Evolutionary conservation across 2,888 invertebrate genomes (phyloP).

Genomic region (Hypomecis atomaria): DNA sequence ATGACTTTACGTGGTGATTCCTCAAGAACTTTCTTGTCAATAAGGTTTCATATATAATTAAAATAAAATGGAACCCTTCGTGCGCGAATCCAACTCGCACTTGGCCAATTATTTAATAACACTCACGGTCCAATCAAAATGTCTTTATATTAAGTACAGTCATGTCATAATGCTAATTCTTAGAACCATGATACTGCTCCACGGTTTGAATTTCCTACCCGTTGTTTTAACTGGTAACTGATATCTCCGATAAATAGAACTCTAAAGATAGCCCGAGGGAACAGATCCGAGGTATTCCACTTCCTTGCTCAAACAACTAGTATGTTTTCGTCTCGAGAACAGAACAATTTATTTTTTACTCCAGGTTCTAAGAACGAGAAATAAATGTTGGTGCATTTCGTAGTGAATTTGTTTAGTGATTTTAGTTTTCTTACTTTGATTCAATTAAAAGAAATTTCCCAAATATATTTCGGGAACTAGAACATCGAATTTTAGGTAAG

Average conservation of each 20-base stretch:
- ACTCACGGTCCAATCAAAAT: too few species aligned
- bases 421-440: neutral
- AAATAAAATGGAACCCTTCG: too few species aligned
- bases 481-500: too few species aligned
- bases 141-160: too few species aligned
- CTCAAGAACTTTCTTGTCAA: too few species aligned
- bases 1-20: too few species aligned
- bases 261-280: conserved; percentile 44
- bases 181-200: neutral
- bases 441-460: neutral
- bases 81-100: too few species aligned
- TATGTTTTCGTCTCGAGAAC: conserved; percentile 36
- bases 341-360: conserved; percentile 29
- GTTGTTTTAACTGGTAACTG: conserved; percentile 17
- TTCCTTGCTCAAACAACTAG: conserved; percentile 38
- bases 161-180: too few species aligned
- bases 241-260: conserved; percentile 42
- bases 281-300: conserved; percentile 33
- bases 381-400: conserved; percentile 12
- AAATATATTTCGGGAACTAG: too few species aligned
- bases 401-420: conserved; percentile 4
- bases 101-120: too few species aligned
- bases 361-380: conserved; percentile 13
- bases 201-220: conserved; percentile 1
- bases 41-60: too few species aligned